phyloP scores from a whole-genome alignment of 1,140 invertebrate species.

The Trachymyrmex septentrionalis region DNA sequence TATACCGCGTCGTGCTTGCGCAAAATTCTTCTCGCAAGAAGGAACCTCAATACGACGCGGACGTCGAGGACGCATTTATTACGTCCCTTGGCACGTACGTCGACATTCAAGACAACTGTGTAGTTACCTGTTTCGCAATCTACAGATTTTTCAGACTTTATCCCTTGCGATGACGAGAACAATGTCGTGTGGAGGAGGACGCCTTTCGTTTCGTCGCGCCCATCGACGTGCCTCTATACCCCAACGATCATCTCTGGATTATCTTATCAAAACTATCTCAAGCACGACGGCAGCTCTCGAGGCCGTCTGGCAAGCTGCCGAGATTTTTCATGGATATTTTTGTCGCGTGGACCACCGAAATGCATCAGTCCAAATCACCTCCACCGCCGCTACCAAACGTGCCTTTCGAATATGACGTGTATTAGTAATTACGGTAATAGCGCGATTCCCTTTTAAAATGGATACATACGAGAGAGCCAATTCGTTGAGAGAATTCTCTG shows the following conservation, averaged over 20 bases:
- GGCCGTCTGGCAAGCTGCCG: slow-evolving; percentile 78
- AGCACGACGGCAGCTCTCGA: slow-evolving; percentile 71
- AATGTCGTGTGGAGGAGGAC: not conserved
- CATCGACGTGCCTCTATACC: not conserved
- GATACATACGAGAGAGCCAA: slow-evolving; percentile 11
- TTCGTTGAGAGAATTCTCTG: slow-evolving; percentile 6
- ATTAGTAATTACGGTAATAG: not conserved
- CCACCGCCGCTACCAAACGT: not conserved
- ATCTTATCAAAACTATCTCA: slow-evolving; percentile 77
- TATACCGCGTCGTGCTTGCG: slow-evolving; percentile 11
- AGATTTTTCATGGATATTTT: slow-evolving; percentile 82
- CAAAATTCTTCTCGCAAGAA: slow-evolving; percentile 32
- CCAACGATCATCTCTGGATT: slow-evolving; percentile 39
- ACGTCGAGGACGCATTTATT: slow-evolving; percentile 32
- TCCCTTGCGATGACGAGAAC: not conserved
- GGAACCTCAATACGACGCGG: slow-evolving; percentile 12
- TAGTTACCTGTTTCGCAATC: not conserved
- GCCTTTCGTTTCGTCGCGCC: not conserved
- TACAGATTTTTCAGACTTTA: not conserved
- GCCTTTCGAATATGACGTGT: not conserved
- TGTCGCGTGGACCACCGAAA: slow-evolving; percentile 67
- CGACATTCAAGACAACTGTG: not conserved
- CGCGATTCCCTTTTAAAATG: too few species aligned
- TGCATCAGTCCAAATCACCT: slow-evolving; percentile 28
- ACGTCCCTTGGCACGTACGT: slow-evolving; percentile 2